phyloP scores from a whole-genome alignment of 2,113 vertebrate genomes.

The Pachypanchax playfairii region DNA sequence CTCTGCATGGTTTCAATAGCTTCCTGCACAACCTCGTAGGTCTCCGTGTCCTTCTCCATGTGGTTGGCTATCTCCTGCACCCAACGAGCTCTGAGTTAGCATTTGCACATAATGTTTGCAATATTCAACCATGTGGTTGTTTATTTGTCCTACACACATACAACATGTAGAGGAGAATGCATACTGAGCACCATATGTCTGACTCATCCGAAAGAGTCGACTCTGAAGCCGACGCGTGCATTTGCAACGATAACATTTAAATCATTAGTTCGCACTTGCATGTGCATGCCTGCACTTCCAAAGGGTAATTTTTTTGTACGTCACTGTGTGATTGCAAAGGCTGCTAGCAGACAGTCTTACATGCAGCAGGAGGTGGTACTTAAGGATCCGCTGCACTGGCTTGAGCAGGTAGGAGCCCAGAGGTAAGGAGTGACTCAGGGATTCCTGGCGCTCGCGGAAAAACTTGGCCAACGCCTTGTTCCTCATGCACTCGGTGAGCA shows the following conservation, averaged over 20 bases:
- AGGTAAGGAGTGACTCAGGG: conserved; percentile 91
- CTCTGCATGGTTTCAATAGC: conserved; percentile 99
- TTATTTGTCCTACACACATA: not conserved
- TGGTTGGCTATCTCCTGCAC: conserved; percentile 96
- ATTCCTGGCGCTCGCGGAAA: conserved; percentile 94
- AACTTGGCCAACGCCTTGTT: conserved; percentile 94
- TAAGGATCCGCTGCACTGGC: conserved; percentile 98
- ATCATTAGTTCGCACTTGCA: conserved; percentile 22
- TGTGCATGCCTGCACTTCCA: conserved; percentile 3
- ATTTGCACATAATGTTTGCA: not conserved
- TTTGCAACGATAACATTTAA: conserved; percentile 22
- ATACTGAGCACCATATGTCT: conserved; percentile 66
- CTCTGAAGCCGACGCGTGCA: conserved; percentile 2
- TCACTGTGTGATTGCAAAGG: not conserved
- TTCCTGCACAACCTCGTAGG: conserved; percentile 93
- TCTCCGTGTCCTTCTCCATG: conserved; percentile 95
- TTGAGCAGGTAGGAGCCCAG: conserved; percentile 98
- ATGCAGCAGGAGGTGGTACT: conserved; percentile 96
- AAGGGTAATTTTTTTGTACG: conserved; percentile 1
- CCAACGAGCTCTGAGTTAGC: conserved; percentile 6
- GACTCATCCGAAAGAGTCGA: conserved; percentile 29
- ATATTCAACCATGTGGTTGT: too few species aligned
- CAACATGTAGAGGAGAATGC: conserved; percentile 35
- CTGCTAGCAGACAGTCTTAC: conserved; percentile 75
- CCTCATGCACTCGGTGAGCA: conserved; percentile 97